Base-by-base conservation (phyloP, 2,888 invertebrate species). In the Drosophila cracens region DNA sequence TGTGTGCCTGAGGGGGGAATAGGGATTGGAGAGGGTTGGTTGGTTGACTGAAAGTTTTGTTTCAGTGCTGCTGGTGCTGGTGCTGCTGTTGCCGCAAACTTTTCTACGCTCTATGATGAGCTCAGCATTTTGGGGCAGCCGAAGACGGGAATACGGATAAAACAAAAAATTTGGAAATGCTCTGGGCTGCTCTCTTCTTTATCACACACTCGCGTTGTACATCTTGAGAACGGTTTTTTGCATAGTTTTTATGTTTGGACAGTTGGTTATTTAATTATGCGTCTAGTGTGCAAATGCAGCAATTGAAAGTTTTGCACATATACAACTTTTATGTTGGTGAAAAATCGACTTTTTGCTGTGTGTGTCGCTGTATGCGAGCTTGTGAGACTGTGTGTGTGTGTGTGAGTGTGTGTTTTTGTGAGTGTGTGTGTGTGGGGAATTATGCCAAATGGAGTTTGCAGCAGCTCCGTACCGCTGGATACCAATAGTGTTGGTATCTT, bases 401-500 rank as follows among this genome's bases (percentile, higher is more conserved):
- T 51, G 40, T 61, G 21, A 21, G 51, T 53, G 25, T 61, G 29
- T 43, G 52, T 54, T 21, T 18, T 34, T 25, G 27, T 31, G 33
- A 10, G 53, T n/a, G 56, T 16, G n/a, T n/a, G 84, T 65, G 83
- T 74, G 83, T 73, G 85, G 81, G 68, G 80, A 81, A 90, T 81
- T 81, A 83, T 90, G 89, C 89, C 90, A 87, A 89, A 70, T 74
- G 79, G 79, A 79, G 79, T 79, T 79, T 70, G 80, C 78, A 79
- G 76, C 73, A 79, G 76, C 73, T 73, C 74, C 74, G 70, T 73
- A 69, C 76, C 70, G 78, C 72, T 80, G 89, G 87, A 89, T 87
- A 87, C 90, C 87, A 89, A 90, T 89, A 87, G 90, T 85, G 89
- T 87, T 87, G 91, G 88, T 90, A 89, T 85, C 90, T 90, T 90